Percentiles rank a stretch among this genome's conserved stretches.
phyloP scores from a whole-genome alignment of 2,797 vertebrate species.

The Cirrhinus molitorella region DNA sequence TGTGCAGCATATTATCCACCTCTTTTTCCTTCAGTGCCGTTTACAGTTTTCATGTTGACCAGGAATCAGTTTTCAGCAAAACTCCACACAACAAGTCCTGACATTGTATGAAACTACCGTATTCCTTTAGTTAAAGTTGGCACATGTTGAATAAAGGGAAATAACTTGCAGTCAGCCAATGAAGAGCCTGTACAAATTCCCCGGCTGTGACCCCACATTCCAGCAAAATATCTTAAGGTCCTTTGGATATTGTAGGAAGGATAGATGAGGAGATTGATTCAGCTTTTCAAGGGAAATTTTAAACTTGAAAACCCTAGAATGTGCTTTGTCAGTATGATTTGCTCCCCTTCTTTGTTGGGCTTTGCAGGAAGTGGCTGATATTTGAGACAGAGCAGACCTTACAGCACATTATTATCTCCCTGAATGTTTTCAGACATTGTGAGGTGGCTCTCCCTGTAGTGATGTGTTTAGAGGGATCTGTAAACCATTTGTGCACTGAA shows the following conservation, averaged over 20 bases:
- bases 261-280: slow-evolving; percentile 14
- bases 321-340: slow-evolving; percentile 44
- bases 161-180: not conserved
- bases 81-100: slow-evolving; percentile 15
- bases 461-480: slow-evolving; percentile 19
- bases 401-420: slow-evolving; percentile 15
- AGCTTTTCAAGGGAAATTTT: slow-evolving; percentile 45
- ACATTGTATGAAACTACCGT: not conserved
- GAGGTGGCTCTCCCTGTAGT: slow-evolving; percentile 19
- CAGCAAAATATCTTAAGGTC: slow-evolving; percentile 20
- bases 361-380: slow-evolving; percentile 54
- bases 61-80: slow-evolving; percentile 17
- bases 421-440: slow-evolving; percentile 40
- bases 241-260: slow-evolving; percentile 18
- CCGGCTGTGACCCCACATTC: slow-evolving; percentile 21
- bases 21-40: not conserved
- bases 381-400: slow-evolving; percentile 53
- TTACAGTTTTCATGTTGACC: not conserved
- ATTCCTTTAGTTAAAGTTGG: slow-evolving; percentile 15
- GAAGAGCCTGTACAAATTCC: slow-evolving; percentile 4
- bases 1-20: not conserved
- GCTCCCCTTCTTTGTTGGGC: slow-evolving; percentile 28
- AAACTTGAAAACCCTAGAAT: slow-evolving; percentile 29
- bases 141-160: slow-evolving; percentile 36
- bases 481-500: slow-evolving; percentile 6